Conservation (phyloP, 1,140 invertebrate genomes). For the Euwallacea fornicatus region DNA sequence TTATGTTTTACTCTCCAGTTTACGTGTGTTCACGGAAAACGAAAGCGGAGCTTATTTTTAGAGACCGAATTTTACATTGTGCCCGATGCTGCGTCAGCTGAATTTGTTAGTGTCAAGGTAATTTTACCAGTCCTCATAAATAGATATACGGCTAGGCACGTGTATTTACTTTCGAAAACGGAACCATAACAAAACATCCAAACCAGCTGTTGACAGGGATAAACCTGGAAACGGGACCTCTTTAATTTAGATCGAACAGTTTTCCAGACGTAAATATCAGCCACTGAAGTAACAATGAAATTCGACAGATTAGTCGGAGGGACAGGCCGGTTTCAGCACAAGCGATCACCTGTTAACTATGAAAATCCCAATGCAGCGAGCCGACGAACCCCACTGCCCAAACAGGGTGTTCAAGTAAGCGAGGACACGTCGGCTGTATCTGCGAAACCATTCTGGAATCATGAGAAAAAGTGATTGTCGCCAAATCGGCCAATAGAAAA, state of each 20-base stretch:
- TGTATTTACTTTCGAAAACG: slow-evolving; percentile 19
- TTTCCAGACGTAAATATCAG: no score
- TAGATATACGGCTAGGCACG: slow-evolving; percentile 24
- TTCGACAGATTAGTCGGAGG: neutral
- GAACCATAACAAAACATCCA: slow-evolving; percentile 11
- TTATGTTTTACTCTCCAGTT: slow-evolving; percentile 29
- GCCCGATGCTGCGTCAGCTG: slow-evolving; percentile 13
- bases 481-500: no score
- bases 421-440: no score
- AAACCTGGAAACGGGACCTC: neutral
- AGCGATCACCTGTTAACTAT: neutral
- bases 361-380: neutral
- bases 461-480: no score
- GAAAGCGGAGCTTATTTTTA: slow-evolving; percentile 22
- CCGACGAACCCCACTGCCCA: neutral
- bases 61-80: slow-evolving; percentile 25
- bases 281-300: neutral
- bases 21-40: slow-evolving; percentile 26
- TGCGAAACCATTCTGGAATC: no score
- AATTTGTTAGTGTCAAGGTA: slow-evolving; percentile 32
- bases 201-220: slow-evolving; percentile 12
- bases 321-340: neutral
- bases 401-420: no score
- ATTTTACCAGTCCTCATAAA: slow-evolving; percentile 32
- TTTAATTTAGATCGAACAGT: neutral